A percentile compares a stretch with the other conserved stretches of the same genome.
phyloP scores from a whole-genome alignment of 2,888 invertebrate genomes.

The Nematopogon swammerdamellus region DNA sequence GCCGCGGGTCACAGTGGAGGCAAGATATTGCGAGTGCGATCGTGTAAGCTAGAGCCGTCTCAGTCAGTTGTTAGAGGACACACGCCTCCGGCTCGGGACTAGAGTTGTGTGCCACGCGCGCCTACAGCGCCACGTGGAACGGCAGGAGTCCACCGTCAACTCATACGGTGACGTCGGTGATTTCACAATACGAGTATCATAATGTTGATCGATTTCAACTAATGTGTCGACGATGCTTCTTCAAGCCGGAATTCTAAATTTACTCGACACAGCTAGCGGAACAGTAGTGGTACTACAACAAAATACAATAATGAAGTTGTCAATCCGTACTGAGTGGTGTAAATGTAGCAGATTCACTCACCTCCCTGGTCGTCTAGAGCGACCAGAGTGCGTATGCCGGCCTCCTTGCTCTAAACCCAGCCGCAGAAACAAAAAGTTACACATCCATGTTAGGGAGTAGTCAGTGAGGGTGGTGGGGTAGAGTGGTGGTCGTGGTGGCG shows the following conservation, averaged over 20 bases:
- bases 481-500: slow-evolving; percentile 21
- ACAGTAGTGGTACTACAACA: not conserved
- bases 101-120: no score
- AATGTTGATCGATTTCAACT: no score
- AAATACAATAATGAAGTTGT: slow-evolving; percentile 54
- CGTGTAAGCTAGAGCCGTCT: no score
- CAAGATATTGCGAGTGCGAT: no score
- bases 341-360: slow-evolving; percentile 54
- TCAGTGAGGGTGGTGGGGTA: no score
- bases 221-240: not conserved
- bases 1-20: no score
- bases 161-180: no score
- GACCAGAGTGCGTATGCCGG: slow-evolving; percentile 92
- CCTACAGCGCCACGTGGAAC: no score
- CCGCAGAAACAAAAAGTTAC: slow-evolving; percentile 14
- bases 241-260: not conserved
- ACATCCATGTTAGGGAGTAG: slow-evolving; percentile 14
- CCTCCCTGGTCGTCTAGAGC: slow-evolving; percentile 96
- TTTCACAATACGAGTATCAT: no score
- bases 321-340: slow-evolving; percentile 50
- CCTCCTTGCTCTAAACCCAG: slow-evolving; percentile 83
- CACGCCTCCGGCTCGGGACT: no score
- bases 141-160: no score
- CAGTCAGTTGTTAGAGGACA: no score
- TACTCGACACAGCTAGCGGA: not conserved